Base-by-base conservation (phyloP, 2,797 vertebrate species). In the Orestias chungarensis region DNA sequence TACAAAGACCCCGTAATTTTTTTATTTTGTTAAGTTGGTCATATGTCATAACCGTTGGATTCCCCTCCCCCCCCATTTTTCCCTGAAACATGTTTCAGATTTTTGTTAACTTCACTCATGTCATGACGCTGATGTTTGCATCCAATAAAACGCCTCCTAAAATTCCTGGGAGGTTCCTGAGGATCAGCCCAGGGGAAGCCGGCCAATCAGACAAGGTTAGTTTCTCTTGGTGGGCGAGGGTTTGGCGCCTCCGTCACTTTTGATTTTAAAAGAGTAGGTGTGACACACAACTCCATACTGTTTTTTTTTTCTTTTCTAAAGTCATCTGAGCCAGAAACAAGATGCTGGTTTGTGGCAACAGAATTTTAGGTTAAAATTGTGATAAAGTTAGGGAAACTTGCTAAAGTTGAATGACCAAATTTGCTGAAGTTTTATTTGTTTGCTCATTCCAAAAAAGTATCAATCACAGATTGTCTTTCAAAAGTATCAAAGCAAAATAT, bases 161-260 rank as follows among this genome's bases (percentile, higher is more conserved):
- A 38, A 47, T 1, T 12, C 18, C 4, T 31, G 44, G 61, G 74
- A 31, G 18, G 74, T 4, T 31, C 40, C 31, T 47, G 9, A 31
- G 15, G 43, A 54, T 75, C 74, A 70, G 61, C 12, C 68, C 74
- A 75, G 50, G 12, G 6, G 12, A 23, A 42, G 8, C 42, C 27
- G n/a, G 38, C 74, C 74, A 75, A 70, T 75, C 49, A 64, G n/a
- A 31, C 31, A 15, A 46, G 29, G 20, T 8, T 15, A 25, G 14
- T n/a, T 2, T 55, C 38, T 55, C 29, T 10, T 9, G 5, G 23
- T n/a, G 2, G 10, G 6, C 23, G 11, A 23, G 8, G 66, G 33
- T 17, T n/a, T n/a, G 42, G 6, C 23, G 23, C 6, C 33, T 57
- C 11, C 14, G 12, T 20, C 40, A 27, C 18, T 10, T 42, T 11